Conservation (phyloP, 2,113 vertebrate genomes). For the Hippocampus barbouri region DNA sequence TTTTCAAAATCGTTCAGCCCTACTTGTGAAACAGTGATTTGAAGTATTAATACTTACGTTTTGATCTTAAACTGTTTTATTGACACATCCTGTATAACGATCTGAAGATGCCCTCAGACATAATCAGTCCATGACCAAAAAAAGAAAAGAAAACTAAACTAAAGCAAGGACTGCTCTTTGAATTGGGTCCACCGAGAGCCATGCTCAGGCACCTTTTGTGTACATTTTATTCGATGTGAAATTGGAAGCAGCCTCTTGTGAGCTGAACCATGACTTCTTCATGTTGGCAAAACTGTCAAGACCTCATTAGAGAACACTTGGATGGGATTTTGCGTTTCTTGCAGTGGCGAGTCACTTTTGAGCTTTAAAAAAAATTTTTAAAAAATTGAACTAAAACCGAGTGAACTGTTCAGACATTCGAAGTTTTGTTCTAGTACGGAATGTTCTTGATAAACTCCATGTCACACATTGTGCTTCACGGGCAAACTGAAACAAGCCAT, state of each 20-base stretch:
- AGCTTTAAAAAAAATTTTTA: too few species aligned
- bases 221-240: conserved; percentile 26
- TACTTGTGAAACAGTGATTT: too few species aligned
- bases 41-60: too few species aligned
- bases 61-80: too few species aligned
- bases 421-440: background rate
- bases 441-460: conserved; percentile 25
- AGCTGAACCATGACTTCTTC: conserved; percentile 38
- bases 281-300: background rate
- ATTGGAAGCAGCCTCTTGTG: conserved; percentile 64
- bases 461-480: background rate
- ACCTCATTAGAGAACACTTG: background rate
- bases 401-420: background rate
- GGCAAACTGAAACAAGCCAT: background rate
- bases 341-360: too few species aligned
- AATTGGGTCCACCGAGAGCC: background rate
- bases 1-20: too few species aligned
- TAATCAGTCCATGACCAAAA: background rate
- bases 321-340: background rate
- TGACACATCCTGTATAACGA: too few species aligned
- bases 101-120: too few species aligned
- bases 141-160: background rate
- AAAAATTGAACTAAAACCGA: background rate
- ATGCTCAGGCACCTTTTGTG: background rate
- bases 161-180: background rate